Base-by-base conservation (phyloP, 1,140 invertebrate genomes). In the Calliphora vicina region DNA sequence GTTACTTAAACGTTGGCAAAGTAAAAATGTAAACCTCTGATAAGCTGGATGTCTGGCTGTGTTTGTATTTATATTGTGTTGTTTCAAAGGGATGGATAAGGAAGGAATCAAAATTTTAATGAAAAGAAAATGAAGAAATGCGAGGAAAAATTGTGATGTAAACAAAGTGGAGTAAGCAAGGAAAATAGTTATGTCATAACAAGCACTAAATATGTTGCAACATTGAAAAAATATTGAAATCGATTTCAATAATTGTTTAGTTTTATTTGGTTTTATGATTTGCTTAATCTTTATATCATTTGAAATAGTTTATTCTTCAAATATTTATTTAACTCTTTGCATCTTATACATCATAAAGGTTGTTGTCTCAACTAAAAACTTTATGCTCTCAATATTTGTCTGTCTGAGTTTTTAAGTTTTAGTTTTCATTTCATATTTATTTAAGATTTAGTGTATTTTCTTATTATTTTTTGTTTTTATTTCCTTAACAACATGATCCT, bases 1-100 rank as follows among this genome's bases (percentile, higher is more conserved):
- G 27, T n/a, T 76, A 76, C 29, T 76, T 76, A 76, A 76, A 57
- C 50, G 50, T 57, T 57, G 45, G 50, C 15, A 76, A 76, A 9
- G 73, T n/a, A 35, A 42, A 9, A 42, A 76, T 42, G 17, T n/a
- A 76, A 76, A 76, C 15, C 50, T 15, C n/a, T 57, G 50, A 17
- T 57, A 57, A 57, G 50, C 50, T 57, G 50, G n/a, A 35, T 35
- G 35, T n/a, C 50, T 57, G 50, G 50, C 17, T 57, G 50, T 57
- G 50, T 57, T 57, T 57, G 50, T 57, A 57, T 57, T n/a, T n/a
- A n/a, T 17, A 57, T 57, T 57, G 15, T 57, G 50, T 5, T n/a
- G 50, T 57, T n/a, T 57, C 13, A 15, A 2, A 12, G 45, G 4
- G 17, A 57, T n/a, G n/a, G n/a, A n/a, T n/a, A n/a, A n/a, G 3